Conservation (phyloP, 30 jellyfish, hydroid and myxozoan genomes). For the Turritopsis rubra region DNA sequence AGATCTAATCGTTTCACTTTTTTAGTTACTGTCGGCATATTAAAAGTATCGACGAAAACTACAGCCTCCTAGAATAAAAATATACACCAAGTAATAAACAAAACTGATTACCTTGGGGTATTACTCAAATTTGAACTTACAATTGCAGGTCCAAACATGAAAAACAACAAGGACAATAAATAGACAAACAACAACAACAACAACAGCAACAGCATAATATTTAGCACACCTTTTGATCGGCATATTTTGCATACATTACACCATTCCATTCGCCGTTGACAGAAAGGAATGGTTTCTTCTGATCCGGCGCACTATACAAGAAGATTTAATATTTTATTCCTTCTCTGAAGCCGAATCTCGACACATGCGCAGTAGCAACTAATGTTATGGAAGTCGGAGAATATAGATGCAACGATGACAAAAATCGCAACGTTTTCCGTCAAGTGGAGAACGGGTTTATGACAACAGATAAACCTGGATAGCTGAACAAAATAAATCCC, state of each 20-base stretch:
- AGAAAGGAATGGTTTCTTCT: constrained; percentile 75
- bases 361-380: background rate
- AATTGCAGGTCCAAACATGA: background rate
- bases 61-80: constrained; percentile 47
- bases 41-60: constrained; percentile 76
- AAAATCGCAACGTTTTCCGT: background rate
- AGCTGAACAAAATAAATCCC: background rate
- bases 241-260: constrained; percentile 67
- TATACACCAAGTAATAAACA: background rate
- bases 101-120: too few species aligned
- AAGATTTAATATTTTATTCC: too few species aligned
- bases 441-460: background rate
- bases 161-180: background rate
- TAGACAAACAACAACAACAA: background rate
- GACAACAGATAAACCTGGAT: background rate
- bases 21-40: constrained; percentile 75
- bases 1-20: constrained; percentile 52
- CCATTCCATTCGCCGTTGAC: constrained; percentile 99
- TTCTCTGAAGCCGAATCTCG: background rate
- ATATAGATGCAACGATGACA: too few species aligned
- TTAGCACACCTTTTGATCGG: constrained; percentile 36
- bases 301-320: constrained; percentile 74
- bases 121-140: too few species aligned
- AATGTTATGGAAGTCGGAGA: too few species aligned
- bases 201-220: background rate